phyloP scores from a whole-genome alignment of 2,888 invertebrate genomes.

The Sarcophaga caerulescens region DNA sequence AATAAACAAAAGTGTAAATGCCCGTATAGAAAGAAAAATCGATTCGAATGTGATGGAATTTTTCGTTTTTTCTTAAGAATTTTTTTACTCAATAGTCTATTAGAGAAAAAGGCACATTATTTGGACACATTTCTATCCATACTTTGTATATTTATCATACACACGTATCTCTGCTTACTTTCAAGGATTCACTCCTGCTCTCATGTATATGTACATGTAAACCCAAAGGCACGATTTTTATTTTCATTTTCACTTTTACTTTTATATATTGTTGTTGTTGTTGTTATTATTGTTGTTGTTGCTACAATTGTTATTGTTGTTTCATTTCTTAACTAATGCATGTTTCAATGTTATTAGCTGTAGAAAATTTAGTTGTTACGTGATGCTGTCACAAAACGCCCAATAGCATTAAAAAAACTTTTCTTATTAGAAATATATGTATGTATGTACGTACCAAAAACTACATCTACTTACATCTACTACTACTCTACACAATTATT shows the following conservation, averaged over 20 bases:
- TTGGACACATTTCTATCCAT: neutral
- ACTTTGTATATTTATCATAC: neutral
- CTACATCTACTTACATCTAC: no score
- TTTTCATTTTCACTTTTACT: slow-evolving; percentile 21
- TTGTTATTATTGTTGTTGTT: neutral
- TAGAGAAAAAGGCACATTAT: neutral
- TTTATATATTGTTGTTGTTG: neutral
- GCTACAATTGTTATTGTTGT: neutral
- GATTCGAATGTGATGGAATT: slow-evolving; percentile 42
- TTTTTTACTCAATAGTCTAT: slow-evolving; percentile 29
- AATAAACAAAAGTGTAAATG: neutral
- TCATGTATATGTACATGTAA: slow-evolving; percentile 31
- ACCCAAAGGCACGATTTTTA: slow-evolving; percentile 52
- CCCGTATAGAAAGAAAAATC: slow-evolving; percentile 14
- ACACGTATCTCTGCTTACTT: neutral
- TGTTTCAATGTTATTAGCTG: slow-evolving; percentile 71
- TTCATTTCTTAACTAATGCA: slow-evolving; percentile 54
- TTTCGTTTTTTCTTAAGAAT: slow-evolving; percentile 24
- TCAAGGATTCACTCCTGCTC: neutral
- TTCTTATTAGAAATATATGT: slow-evolving; percentile 25
- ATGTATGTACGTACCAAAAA: slow-evolving; percentile 31
- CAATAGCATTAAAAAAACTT: slow-evolving; percentile 55
- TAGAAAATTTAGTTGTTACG: slow-evolving; percentile 73
- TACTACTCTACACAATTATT: slow-evolving; percentile 9
- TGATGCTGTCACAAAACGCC: slow-evolving; percentile 70